Evolutionary conservation across 2,797 vertebrate genomes (phyloP), one percentile per base, ranked within the genome.

Genomic region (Gymnocypris eckloni): DNA sequence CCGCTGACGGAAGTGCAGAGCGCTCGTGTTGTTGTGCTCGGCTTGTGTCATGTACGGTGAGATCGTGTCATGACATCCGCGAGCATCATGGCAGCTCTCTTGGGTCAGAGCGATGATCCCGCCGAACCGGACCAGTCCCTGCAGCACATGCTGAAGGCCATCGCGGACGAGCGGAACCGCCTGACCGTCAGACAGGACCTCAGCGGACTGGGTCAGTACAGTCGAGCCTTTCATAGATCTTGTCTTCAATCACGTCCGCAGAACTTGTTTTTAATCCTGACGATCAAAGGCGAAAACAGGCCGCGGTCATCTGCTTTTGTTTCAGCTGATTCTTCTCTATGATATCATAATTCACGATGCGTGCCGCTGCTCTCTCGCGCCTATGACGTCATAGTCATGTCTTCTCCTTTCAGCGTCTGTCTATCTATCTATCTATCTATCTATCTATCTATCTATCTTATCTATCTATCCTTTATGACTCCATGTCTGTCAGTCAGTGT

Each of bases 101-200:
- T 93, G 90, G 95, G 92, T 92, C 90, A 91, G 92, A 87, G 82
- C 93, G 92, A 94, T 87, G 93, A 93, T 89, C 88, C 89, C 91
- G 94, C 89, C 71, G 95, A 95, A 13, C 90, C 84, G 93, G 95
- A 96, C 91, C 94, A 92, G 0, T 96, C 95, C 13, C 92, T 96
- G 90, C 94, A 93, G 91, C 90, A 95, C 89, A 96, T 96, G 95
- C 93, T 96, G 90, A 95, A 96, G 92, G 95, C 94, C 83, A 96
- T 96, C 89, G 86, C 93, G 54, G 95, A 96, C 88, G 95, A 96
- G 86, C 87, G 95, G 89, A 95, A 88, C 93, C 93, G 95, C 18
- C 93, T 96, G 18, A 95, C 83, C 89, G n/a, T 90, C 81, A 91
- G 94, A 0, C 95, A 96, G 91, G 95, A 96, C 90, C 86, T 93